Conservation (phyloP, 2,113 vertebrate species). For the Callocephalon fimbriatum region DNA sequence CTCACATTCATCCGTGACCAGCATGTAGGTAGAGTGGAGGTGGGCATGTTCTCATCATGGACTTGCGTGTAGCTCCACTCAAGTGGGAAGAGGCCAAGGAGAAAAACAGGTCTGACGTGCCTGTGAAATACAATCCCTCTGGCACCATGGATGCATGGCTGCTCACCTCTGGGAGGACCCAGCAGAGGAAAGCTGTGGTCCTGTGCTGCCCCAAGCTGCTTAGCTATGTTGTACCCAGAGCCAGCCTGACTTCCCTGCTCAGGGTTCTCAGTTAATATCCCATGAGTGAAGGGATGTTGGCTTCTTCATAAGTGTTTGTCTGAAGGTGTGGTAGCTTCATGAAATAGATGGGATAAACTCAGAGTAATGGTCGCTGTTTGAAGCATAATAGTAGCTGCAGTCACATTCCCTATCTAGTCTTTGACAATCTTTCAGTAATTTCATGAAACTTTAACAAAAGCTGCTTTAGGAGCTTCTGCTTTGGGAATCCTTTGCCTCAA, state of each 20-base stretch:
- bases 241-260: not conserved
- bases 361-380: not conserved
- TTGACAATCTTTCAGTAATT: not conserved
- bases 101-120: not conserved
- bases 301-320: not conserved
- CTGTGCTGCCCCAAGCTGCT: not conserved
- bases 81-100: not conserved
- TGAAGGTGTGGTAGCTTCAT: not conserved
- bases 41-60: not conserved
- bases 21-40: not conserved
- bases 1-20: not conserved
- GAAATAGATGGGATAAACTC: not conserved
- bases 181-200: not conserved
- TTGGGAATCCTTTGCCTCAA: constrained; percentile 40
- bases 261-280: not conserved
- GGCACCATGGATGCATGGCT: accelerated
- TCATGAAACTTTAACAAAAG: constrained; percentile 11
- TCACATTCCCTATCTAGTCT: not conserved
- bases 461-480: not conserved
- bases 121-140: not conserved
- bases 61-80: not conserved
- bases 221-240: not conserved
- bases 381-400: not conserved
- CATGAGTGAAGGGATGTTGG: not conserved
- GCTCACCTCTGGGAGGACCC: not conserved